Conservation (phyloP, 2,113 vertebrate genomes). For the Callipepla squamata region DNA sequence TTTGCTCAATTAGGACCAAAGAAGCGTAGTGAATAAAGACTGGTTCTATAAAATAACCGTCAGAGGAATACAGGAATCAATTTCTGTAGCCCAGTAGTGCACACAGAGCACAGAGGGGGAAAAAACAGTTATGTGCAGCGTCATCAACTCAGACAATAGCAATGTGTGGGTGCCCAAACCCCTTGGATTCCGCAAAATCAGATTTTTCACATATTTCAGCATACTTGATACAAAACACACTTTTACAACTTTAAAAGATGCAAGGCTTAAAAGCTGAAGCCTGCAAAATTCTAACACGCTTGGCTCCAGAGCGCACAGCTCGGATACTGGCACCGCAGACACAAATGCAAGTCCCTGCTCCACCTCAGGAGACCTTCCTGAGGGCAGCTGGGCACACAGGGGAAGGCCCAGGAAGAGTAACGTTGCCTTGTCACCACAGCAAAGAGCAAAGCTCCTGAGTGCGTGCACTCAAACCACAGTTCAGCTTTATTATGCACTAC, state of each 20-base stretch:
- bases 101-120: background rate
- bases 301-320: background rate
- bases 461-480: background rate
- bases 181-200: constrained; percentile 14
- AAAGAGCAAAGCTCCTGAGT: background rate
- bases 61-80: background rate
- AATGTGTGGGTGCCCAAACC: background rate
- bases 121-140: constrained; percentile 28
- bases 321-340: background rate
- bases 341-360: fast-evolving
- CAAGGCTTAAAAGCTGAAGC: background rate
- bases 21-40: background rate
- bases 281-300: background rate
- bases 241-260: constrained; percentile 39
- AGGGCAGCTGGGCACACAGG: fast-evolving
- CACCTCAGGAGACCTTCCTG: fast-evolving
- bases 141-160: constrained; percentile 19
- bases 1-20: background rate
- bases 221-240: background rate
- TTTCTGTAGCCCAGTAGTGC: background rate
- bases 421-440: too few species aligned
- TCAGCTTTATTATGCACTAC: background rate
- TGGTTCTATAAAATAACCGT: background rate
- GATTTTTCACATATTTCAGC: constrained; percentile 45
- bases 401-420: background rate